Evolutionary conservation across 2,797 vertebrate genomes (phyloP), one percentile per base, ranked within the genome.

Genomic region (Eleutherodactylus coqui): DNA sequence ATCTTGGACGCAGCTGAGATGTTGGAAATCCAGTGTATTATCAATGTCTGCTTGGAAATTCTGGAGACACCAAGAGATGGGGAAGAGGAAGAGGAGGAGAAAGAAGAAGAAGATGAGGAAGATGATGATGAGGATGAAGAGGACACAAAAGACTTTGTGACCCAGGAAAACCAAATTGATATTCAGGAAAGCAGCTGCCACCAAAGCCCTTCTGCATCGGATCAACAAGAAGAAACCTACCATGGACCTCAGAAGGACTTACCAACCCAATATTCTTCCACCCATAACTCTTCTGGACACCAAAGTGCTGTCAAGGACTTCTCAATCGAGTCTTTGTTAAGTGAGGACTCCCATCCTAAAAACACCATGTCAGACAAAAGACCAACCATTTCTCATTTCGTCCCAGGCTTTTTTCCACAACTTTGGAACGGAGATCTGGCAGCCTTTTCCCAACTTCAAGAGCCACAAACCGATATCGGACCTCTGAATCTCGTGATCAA

Each of bases 41-140:
- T 99, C 89, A 97, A 97, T 0, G 98, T 99, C 21, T 99, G 98
- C 90, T 91, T 99, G 88, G 98, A 99, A 92, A 99, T 99, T 91
- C 97, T 99, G 96, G 97, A 98, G 93, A 96, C 96, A 0, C 92
- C 94, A 0, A 94, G 95, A 1, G 95, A 93, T 0, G 95, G 87
- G 0, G 94, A 92, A 0, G 95, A 93, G 24, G 93, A 94, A 0
- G 94, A 92, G 58, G 95, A 93, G 45, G 93, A 94, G 41, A 94
- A 94, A 0, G 95, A 93, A 0, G 95, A 93, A 0, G 96, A 95
- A 0, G 95, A 95, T 0, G 95, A 96, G 0, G 95, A 95, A 0
- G 96, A 96, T 0, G 97, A 95, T 0, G 97, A 97, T 0, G 97
- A 97, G 0, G 97, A 97, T 0, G 96, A 93, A 32, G 96, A 98